Base-by-base conservation (phyloP, 1,140 invertebrate species). In the Drosophila setifemur region DNA sequence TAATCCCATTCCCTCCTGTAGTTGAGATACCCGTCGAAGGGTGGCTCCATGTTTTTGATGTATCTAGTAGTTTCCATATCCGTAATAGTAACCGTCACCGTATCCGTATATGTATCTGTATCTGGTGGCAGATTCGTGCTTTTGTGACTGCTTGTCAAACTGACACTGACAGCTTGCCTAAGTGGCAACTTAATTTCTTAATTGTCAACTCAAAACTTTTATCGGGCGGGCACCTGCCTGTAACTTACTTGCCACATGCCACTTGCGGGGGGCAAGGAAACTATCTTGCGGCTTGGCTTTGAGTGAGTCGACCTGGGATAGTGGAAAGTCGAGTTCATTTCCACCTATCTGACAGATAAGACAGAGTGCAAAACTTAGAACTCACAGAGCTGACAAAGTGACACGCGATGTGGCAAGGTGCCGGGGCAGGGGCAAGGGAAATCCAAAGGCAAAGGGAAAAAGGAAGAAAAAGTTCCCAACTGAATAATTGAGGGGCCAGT, bases 101-200 rank as follows among this genome's bases (percentile, higher is more conserved):
- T 42, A 43, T 54, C 60, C 61, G 16, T 31, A 33, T 48, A 40
- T 35, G 23, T 66, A 19, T 42, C 44, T 53, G 14, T n/a, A 35
- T 25, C 42, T n/a, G n/a, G n/a, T n/a, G n/a, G n/a, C n/a, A n/a
- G n/a, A n/a, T 37, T 7, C 6, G 66, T 64, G 66, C 64, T 60
- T 55, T 31, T 60, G 73, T 68, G 78, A 73, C 76, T 86, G 83
- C 73, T 71, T 88, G 88, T 89, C 88, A 89, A 88, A 88, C 79
- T 82, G 83, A 89, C 79, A 88, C 61, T 88, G 78, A 85, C 78
- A 82, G 78, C n/a, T 68, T 73, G 76, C 76, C 81, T 89, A 89
- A 89, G 88, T 89, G 88, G 79, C 82, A 89, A 89, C 88, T 89
- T 89, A 89, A 89, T 89, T 89, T 89, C 88, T 89, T 89, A 89